Evolutionary conservation across 2,888 invertebrate genomes (phyloP).

Genomic region (Ormyrus pomaceus): DNA sequence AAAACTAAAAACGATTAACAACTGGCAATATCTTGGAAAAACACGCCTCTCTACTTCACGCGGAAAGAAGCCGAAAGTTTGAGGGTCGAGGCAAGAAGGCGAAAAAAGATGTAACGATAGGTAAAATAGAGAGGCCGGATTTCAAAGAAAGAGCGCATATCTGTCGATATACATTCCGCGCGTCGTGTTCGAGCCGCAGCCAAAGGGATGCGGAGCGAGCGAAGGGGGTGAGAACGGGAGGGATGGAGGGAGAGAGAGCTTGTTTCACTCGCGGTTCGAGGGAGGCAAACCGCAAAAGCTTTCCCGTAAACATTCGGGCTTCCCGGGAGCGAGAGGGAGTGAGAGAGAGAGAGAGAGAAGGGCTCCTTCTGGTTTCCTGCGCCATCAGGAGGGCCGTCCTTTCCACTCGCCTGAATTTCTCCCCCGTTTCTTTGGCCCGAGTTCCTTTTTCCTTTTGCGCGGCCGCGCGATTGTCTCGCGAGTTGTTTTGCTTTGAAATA

Average conservation of each 20-base stretch:
- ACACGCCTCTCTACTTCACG: not conserved
- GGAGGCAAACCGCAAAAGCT: constrained; percentile 59
- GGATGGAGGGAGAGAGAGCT: constrained; percentile 1
- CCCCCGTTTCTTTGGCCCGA: not conserved
- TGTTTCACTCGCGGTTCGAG: not conserved
- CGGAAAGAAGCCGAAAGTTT: not conserved
- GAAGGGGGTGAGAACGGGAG: too few relatives aligned
- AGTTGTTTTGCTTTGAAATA: not conserved
- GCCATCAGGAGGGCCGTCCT: too few relatives aligned
- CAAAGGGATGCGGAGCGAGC: too few relatives aligned
- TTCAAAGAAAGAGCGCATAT: constrained; percentile 20
- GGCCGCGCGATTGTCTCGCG: not conserved
- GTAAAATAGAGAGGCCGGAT: constrained; percentile 30
- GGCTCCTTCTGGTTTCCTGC: too few relatives aligned
- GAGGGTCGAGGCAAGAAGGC: not conserved
- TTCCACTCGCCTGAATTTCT: too few relatives aligned
- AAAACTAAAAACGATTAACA: too few relatives aligned
- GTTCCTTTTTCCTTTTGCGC: not conserved
- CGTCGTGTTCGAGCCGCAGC: not conserved
- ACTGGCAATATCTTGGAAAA: not conserved
- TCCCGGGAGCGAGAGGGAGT: constrained; percentile 8
- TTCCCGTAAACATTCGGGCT: constrained; percentile 62
- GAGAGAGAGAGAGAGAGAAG: not conserved
- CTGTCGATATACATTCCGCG: constrained; percentile 4
- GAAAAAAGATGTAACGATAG: constrained; percentile 6